A percentile compares a stretch with the other conserved stretches of the same genome.
phyloP scores from a whole-genome alignment of 2,888 invertebrate genomes.

The Drosophila anceps region DNA sequence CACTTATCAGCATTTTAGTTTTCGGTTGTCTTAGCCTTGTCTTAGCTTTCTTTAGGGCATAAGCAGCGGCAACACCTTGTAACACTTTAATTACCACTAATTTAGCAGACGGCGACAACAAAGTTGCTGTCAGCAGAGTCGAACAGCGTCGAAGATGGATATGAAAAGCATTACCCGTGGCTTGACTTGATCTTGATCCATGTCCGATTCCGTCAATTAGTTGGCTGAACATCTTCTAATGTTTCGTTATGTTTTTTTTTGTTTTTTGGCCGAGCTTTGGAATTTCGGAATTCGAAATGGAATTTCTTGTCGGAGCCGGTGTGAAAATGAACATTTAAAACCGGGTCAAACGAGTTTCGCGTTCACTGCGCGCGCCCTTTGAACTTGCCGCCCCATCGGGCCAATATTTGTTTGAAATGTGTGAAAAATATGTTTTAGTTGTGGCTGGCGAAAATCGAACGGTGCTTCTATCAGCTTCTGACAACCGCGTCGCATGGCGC shows the following conservation, averaged over 20 bases:
- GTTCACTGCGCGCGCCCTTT: neutral
- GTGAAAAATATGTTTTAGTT: constrained; percentile 19
- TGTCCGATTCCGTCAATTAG: constrained; percentile 62
- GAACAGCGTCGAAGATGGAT: constrained; percentile 7
- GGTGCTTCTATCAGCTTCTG: constrained; percentile 66
- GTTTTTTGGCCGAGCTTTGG: constrained; percentile 32
- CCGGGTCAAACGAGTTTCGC: constrained; percentile 10
- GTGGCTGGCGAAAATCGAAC: constrained; percentile 38
- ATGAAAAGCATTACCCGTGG: constrained; percentile 28
- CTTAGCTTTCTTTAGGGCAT: constrained; percentile 64
- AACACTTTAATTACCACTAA: constrained; percentile 78
- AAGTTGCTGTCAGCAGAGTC: constrained; percentile 4
- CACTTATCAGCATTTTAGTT: constrained; percentile 8
- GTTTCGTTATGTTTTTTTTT: constrained; percentile 25
- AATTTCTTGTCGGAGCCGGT: constrained; percentile 28
- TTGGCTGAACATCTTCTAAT: constrained; percentile 58
- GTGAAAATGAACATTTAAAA: constrained; percentile 25
- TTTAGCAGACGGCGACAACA: constrained; percentile 44
- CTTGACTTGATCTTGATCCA: constrained; percentile 57
- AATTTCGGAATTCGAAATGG: constrained; percentile 15
- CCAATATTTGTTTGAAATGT: constrained; percentile 8
- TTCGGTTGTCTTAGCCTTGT: constrained; percentile 25
- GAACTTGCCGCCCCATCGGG: constrained; percentile 10
- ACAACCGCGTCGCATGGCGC: constrained; percentile 69
- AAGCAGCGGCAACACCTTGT: constrained; percentile 62